Evolutionary conservation across 2,888 invertebrate genomes (phyloP).

Genomic region (Iphiclides podalirius): DNA sequence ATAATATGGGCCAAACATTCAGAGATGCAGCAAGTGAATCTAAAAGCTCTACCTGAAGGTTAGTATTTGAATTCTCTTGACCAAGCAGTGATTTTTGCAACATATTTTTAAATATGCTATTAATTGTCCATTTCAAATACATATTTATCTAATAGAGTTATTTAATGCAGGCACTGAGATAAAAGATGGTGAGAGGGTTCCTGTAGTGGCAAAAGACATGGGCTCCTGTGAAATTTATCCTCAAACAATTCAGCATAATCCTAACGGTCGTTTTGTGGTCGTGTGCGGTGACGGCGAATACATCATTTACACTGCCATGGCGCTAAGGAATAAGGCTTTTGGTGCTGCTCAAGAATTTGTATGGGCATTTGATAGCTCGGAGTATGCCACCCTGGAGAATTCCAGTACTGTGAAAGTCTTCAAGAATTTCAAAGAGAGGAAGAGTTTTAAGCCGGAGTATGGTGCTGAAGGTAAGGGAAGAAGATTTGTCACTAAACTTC

Average conservation of each 20-base stretch:
- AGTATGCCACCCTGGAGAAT: constrained; percentile 93
- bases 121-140: too few species aligned
- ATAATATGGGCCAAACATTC: constrained; percentile 99
- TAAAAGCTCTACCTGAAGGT: constrained; percentile 91
- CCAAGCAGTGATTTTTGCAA: too few species aligned
- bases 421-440: constrained; percentile 98
- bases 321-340: constrained; percentile 98
- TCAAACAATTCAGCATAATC: constrained; percentile 98
- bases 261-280: constrained; percentile 95
- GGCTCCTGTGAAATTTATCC: constrained; percentile 99
- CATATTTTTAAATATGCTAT: neutral
- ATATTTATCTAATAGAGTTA: too few species aligned
- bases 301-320: constrained; percentile 99
- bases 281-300: constrained; percentile 99
- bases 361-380: constrained; percentile 98
- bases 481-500: neutral
- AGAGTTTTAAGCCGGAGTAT: constrained; percentile 97
- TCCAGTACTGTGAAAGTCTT: constrained; percentile 95
- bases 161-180: constrained; percentile 80
- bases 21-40: constrained; percentile 97
- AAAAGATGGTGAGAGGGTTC: constrained; percentile 95
- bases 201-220: constrained; percentile 98
- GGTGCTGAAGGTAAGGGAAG: constrained; percentile 90
- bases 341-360: constrained; percentile 99
- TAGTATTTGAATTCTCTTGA: constrained; percentile 32